Percentiles rank a stretch among this genome's conserved stretches.
phyloP scores from a whole-genome alignment of 92 coral and sea anemone species.

The Galaxea fascicularis region DNA sequence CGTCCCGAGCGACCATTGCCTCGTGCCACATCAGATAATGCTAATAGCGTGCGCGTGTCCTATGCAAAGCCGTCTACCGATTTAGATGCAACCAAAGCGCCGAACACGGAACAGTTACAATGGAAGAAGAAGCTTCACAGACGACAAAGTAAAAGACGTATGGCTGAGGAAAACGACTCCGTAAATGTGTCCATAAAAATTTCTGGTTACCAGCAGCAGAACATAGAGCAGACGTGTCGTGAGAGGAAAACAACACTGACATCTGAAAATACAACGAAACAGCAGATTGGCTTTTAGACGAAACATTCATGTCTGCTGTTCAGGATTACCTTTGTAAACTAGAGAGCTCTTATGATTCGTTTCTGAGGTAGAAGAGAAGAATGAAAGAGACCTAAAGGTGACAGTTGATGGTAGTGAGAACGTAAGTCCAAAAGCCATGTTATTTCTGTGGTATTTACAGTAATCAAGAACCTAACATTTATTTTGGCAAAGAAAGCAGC shows the following conservation, averaged over 20 bases:
- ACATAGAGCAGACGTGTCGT: slow-evolving; percentile 6
- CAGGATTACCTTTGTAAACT: not conserved
- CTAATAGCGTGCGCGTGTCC: slow-evolving; percentile 35
- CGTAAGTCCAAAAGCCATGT: not conserved
- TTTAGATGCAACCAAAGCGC: slow-evolving; percentile 7
- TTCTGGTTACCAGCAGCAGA: slow-evolving; percentile 55
- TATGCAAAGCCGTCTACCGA: slow-evolving; percentile 9
- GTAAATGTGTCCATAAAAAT: slow-evolving; percentile 50
- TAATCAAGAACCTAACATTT: not conserved
- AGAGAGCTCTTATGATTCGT: not conserved
- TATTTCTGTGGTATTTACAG: not conserved
- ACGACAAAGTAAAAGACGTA: slow-evolving; percentile 62
- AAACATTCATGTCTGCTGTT: not conserved
- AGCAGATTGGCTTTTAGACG: not conserved
- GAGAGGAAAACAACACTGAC: slow-evolving; percentile 16
- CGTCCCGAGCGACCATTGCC: slow-evolving; percentile 56
- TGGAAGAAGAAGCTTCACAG: slow-evolving; percentile 70
- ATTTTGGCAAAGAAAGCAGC: not conserved
- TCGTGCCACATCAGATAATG: slow-evolving; percentile 20
- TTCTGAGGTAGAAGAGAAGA: not conserved
- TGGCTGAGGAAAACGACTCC: slow-evolving; percentile 50
- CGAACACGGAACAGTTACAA: slow-evolving; percentile 16
- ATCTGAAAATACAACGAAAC: not conserved
- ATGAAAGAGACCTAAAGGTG: no score
- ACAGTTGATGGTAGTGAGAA: not conserved